Base-by-base conservation (phyloP, 2,113 vertebrate genomes). In the Tragulus kanchil region DNA sequence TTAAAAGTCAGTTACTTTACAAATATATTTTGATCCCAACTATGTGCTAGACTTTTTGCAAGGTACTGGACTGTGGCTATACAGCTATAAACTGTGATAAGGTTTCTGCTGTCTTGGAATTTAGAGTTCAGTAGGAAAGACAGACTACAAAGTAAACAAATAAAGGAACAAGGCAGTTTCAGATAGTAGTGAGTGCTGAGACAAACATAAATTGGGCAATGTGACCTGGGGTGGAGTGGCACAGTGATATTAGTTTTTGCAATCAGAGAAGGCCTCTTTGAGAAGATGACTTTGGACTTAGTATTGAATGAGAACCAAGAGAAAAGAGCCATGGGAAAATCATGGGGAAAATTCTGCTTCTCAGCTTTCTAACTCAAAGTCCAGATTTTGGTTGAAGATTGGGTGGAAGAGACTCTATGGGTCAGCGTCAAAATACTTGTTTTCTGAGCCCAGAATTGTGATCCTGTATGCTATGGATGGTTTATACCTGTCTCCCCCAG, bases 61-160 rank as follows among this genome's bases (percentile, higher is more conserved):
- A 69, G 25, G 5, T 45, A 36, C 42, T 85, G 48, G 12, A n/a
- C 73, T 50, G 23, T 8, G 86, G 48, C 10, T 85, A 61, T 42
- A 26, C 8, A 78, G 52, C 16, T 89, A 45, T 23, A 84, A 83
- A 81, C 56, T 5, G 8, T 50, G 26, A 83, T n/a, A 61, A 23
- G 42, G 16, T 90, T 78, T 91, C 36, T 94, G 15, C 54, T 93
- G 19, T 12, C 52, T 94, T 83, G 54, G 28, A 85, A 89, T 89
- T 90, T 21, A 77, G 65, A 19, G 16, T 86, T 31, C 26, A 59
- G 26, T 75, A 5, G 48, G n/a, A 88, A 89, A 91, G 92, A 69
- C 42, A 64, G 42, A 88, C 11, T 31, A 5, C 62, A 42, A 95
- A 81, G 31, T 67, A 75, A 88, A 58, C 6, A 79, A 61, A 26